phyloP scores from a whole-genome alignment of 2,113 vertebrate species.

The Semnornis frantzii region DNA sequence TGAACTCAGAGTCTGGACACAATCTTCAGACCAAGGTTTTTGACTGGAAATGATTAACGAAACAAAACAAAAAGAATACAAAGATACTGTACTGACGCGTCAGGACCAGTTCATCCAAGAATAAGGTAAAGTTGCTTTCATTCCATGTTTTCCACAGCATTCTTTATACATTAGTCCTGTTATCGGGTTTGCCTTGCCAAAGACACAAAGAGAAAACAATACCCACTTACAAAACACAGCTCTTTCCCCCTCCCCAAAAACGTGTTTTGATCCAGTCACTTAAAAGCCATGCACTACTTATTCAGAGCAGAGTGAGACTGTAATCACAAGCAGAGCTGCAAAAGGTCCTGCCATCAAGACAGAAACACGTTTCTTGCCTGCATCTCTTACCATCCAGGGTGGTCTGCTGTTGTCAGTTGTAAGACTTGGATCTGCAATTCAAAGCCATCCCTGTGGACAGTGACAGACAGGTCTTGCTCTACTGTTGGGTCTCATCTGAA shows the following conservation, averaged over 20 bases:
- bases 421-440: not conserved
- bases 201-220: not conserved
- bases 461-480: not conserved
- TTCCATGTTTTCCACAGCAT: not conserved
- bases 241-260: not conserved
- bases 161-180: not conserved
- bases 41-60: not conserved
- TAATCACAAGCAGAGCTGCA: not conserved
- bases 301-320: not conserved
- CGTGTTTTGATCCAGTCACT: not conserved
- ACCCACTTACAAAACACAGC: not conserved
- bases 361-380: not conserved
- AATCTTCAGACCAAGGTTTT: not conserved
- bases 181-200: not conserved
- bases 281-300: not conserved
- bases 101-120: not conserved
- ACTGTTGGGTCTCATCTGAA: too few species aligned
- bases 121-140: constrained; percentile 40
- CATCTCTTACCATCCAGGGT: not conserved
- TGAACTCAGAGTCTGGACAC: not conserved
- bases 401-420: not conserved
- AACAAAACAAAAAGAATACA: not conserved
- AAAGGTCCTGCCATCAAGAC: not conserved
- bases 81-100: not conserved
- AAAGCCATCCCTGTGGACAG: not conserved